Evolutionary conservation across 2,113 vertebrate genomes (phyloP), one percentile per base, ranked within the genome.

Genomic region (Anser brachyrhynchus): DNA sequence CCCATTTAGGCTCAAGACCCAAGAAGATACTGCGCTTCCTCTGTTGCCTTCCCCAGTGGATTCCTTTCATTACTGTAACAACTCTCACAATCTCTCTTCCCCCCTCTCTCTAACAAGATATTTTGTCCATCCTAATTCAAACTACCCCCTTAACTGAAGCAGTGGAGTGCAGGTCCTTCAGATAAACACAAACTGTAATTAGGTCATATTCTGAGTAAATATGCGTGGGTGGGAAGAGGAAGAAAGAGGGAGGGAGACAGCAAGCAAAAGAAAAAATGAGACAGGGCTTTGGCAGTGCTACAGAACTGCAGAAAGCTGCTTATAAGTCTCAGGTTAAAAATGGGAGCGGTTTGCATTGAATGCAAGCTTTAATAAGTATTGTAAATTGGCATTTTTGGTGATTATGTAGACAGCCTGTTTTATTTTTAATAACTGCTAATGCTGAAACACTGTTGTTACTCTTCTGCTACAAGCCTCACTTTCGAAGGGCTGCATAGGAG

Each of bases 161-260:
- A 2, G 20, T 84, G 76, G 61, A 87, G 79, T 71, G 69, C 79
- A 86, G 83, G 85, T 93, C 65, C 39, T 93, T 94, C 83, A 95
- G 85, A 96, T 86, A 88, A 96, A 69, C 90, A 93, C 49, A 61
- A 73, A 75, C 69, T 74, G 89, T 75, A 95, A 96, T 96, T 90
- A 84, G 82, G 84, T 85, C 1, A 4, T 80, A 74, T 84, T 94
- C 90, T 93, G 90, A 74, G 76, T 92, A 95, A 95, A 94, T 89
- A 94, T 61, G 17, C 29, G 91, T 91, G 93, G 91, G 87, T 95
- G 87, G 87, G 87, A 87, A 87, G 87, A 85, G 66, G 95, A 96
- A 93, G 86, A 87, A 92, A 75, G 61, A 39, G 62, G 15, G 17
- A 75, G 69, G 61, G 73, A 80, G 64, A 67, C 57, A 84, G 61